A percentile compares a stretch with the other conserved stretches of the same genome.
Conservation (phyloP, 2,113 vertebrate species). For the Hydrolagus affinis region DNA sequence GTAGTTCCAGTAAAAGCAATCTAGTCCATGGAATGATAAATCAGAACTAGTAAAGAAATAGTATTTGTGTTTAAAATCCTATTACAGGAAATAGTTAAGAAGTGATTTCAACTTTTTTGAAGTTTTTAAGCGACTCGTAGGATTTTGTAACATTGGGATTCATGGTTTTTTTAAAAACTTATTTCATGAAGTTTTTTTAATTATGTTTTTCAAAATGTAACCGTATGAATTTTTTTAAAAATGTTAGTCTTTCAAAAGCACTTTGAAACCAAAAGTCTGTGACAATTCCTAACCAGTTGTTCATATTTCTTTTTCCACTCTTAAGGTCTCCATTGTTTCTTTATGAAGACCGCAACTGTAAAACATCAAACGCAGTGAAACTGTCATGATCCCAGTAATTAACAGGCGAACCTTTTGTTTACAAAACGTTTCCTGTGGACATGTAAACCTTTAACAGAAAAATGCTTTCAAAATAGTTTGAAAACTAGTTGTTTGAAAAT, state of each 20-base stretch:
- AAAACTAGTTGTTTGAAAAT: neutral
- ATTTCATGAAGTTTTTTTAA: too few species aligned
- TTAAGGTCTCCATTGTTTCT: neutral
- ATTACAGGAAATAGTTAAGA: neutral
- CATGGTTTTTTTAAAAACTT: neutral
- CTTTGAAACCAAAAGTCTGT: neutral
- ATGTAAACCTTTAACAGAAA: neutral
- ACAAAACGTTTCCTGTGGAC: neutral
- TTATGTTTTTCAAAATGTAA: too few species aligned
- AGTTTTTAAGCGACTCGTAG: neutral
- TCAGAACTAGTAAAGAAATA: neutral
- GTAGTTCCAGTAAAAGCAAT: neutral
- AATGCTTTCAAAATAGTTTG: neutral
- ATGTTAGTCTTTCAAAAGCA: neutral
- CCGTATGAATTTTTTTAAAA: neutral
- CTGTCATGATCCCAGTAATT: neutral
- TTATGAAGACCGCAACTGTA: neutral
- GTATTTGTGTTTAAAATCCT: neutral
- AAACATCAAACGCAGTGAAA: neutral
- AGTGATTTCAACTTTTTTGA: neutral
- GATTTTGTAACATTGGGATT: constrained; percentile 4
- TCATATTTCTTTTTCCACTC: neutral
- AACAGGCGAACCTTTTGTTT: neutral
- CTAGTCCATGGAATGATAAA: neutral
- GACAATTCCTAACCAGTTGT: neutral